Evolutionary conservation across 1,140 invertebrate species (phyloP).

Genomic region (Musca domestica): DNA sequence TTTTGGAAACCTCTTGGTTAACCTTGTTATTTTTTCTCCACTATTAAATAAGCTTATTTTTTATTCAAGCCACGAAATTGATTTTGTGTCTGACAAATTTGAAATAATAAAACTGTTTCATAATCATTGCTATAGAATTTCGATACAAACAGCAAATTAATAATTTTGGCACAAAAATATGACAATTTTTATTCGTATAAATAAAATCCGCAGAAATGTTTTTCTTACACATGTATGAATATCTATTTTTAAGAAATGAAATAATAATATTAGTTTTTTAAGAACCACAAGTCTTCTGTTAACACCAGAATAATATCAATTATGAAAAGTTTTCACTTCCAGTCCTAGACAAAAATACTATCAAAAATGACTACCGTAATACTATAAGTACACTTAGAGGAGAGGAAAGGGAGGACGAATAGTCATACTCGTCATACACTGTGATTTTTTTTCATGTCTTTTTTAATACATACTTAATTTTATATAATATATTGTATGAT

Average conservation of each 20-base stretch:
- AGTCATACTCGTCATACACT: background rate
- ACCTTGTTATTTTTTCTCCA: no score
- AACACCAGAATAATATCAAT: background rate
- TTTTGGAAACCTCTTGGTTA: no score
- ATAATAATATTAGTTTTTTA: background rate
- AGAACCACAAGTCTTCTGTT: background rate
- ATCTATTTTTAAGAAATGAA: background rate
- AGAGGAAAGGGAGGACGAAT: background rate
- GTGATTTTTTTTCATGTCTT: background rate
- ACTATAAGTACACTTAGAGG: conserved; percentile 52
- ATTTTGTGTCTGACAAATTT: no score
- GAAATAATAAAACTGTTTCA: no score
- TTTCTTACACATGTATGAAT: background rate
- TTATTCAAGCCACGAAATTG: no score
- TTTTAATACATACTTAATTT: background rate
- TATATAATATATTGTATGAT: background rate
- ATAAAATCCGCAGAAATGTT: conserved; percentile 1
- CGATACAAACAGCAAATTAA: no score
- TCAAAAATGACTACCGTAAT: conserved; percentile 31
- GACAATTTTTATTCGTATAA: conserved; percentile 1
- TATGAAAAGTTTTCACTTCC: background rate
- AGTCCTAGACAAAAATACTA: conserved; percentile 11
- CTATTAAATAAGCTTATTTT: no score
- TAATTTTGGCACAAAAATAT: conserved; percentile 15
- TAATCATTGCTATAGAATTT: no score